A percentile compares a stretch with the other conserved stretches of the same genome.
Conservation (phyloP, 2,888 invertebrate species). For the Neocrepidodera transversa region DNA sequence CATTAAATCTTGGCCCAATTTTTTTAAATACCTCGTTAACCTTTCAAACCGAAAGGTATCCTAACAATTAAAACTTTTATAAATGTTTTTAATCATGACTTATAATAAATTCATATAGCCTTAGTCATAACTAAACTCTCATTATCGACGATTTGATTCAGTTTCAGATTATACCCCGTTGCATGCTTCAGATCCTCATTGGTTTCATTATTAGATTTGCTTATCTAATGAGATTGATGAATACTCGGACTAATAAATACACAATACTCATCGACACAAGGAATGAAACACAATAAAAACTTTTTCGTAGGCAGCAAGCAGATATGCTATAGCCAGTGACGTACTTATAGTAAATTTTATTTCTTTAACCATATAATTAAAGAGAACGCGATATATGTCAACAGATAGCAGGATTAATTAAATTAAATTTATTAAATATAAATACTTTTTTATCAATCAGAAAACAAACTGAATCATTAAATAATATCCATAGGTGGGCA, state of each 20-base stretch:
- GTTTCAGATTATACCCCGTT: slow-evolving; percentile 20
- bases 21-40: slow-evolving; percentile 4
- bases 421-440: too few relatives aligned
- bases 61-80: slow-evolving; percentile 23
- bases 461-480: too few relatives aligned
- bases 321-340: slow-evolving; percentile 14
- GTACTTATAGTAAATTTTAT: too few relatives aligned
- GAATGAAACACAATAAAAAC: slow-evolving; percentile 30
- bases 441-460: too few relatives aligned
- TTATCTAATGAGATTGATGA: slow-evolving; percentile 39
- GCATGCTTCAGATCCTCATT: slow-evolving; percentile 21
- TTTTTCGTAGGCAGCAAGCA: slow-evolving; percentile 12
- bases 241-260: slow-evolving; percentile 32
- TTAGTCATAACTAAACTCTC: slow-evolving; percentile 15
- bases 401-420: too few relatives aligned
- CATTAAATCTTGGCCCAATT: background rate
- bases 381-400: too few relatives aligned
- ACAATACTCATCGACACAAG: slow-evolving; percentile 33
- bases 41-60: slow-evolving; percentile 10
- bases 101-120: slow-evolving; percentile 17
- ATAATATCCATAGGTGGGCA: too few relatives aligned
- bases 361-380: too few relatives aligned
- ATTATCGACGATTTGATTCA: slow-evolving; percentile 20
- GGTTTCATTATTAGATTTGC: slow-evolving; percentile 37
- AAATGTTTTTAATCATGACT: slow-evolving; percentile 23